These are phyloP conservation scores for Cataglyphis livida DNA, from an alignment of 2,888 invertebrate genomes.

Conservation along the genomic window DNA sequence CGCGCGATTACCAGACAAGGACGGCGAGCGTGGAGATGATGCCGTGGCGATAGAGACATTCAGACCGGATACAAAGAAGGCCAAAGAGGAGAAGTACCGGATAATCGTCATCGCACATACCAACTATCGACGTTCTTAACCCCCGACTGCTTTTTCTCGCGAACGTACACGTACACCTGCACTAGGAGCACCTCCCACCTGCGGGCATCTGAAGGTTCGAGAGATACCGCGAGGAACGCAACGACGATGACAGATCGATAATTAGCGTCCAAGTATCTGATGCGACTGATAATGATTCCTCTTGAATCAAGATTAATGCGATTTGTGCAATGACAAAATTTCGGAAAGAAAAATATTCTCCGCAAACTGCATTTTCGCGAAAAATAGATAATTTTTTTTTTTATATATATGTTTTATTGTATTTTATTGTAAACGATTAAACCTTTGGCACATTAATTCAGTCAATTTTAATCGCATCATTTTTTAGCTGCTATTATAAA, in stretches of 20 bases:
- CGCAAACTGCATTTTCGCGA: constrained; percentile 1
- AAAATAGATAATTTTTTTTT: not conserved
- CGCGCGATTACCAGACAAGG: constrained; percentile 72
- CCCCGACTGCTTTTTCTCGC: constrained; percentile 36
- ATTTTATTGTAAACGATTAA: not conserved
- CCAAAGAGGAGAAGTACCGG: constrained; percentile 68
- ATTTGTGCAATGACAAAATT: not conserved
- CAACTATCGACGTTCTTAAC: constrained; percentile 57
- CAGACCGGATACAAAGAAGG: constrained; percentile 76
- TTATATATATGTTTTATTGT: not conserved
- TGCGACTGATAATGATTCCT: not conserved
- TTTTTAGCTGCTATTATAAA: not conserved
- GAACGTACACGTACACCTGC: constrained; percentile 68
- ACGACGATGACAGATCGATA: constrained; percentile 50
- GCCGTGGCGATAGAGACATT: constrained; percentile 74
- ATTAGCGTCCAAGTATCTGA: constrained; percentile 25
- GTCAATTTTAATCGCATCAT: not conserved
- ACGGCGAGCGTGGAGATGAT: constrained; percentile 71
- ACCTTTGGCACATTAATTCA: not conserved
- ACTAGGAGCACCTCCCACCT: constrained; percentile 77
- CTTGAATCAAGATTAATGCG: not conserved
- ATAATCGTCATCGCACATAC: constrained; percentile 69
- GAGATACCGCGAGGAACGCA: constrained; percentile 66
- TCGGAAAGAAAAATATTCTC: not conserved
- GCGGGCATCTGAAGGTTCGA: constrained; percentile 78